These are phyloP conservation scores for Euphysa ruthae DNA, from an alignment of 30 jellyfish, hydroid and myxozoan species.

Conservation along the genomic window DNA sequence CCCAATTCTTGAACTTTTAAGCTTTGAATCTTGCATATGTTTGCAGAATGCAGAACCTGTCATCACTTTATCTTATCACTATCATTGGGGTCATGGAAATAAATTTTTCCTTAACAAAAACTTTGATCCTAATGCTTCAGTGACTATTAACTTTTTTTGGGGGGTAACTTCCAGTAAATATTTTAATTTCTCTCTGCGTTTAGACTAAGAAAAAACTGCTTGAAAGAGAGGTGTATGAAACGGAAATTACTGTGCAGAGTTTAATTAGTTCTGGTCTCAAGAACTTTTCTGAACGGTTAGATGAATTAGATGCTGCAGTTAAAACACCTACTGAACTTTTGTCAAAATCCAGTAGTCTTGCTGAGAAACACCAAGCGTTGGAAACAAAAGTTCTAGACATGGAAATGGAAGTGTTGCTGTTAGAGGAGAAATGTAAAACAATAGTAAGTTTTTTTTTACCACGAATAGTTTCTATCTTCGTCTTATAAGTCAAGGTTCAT, in stretches of 20 bases:
- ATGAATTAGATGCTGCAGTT: conserved; percentile 50
- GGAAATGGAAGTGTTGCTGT: conserved; percentile 63
- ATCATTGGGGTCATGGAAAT: too few species aligned
- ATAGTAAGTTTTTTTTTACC: too few species aligned
- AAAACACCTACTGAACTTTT: conserved; percentile 75
- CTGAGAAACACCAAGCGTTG: conserved; percentile 56
- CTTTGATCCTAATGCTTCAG: too few species aligned
- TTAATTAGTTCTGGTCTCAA: conserved; percentile 7
- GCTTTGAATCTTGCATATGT: too few species aligned
- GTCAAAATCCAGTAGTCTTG: conserved; percentile 36
- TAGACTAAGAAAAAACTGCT: conserved; percentile 53
- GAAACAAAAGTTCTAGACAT: conserved; percentile 51
- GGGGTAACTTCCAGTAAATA: too few species aligned
- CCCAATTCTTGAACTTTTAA: too few species aligned
- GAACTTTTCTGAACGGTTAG: conserved; percentile 14
- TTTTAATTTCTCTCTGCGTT: background rate
- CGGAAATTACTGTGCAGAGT: conserved; percentile 42
- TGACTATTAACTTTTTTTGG: too few species aligned
- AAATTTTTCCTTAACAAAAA: too few species aligned
- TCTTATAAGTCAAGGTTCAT: too few species aligned
- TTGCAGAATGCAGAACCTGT: too few species aligned
- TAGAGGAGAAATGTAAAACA: conserved; percentile 53
- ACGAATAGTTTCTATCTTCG: too few species aligned
- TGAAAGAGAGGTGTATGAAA: conserved; percentile 42
- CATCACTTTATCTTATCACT: too few species aligned